These are phyloP conservation scores for Pseudobourletiella spinata DNA, from an alignment of 1,140 invertebrate species.

Conservation along the genomic window DNA sequence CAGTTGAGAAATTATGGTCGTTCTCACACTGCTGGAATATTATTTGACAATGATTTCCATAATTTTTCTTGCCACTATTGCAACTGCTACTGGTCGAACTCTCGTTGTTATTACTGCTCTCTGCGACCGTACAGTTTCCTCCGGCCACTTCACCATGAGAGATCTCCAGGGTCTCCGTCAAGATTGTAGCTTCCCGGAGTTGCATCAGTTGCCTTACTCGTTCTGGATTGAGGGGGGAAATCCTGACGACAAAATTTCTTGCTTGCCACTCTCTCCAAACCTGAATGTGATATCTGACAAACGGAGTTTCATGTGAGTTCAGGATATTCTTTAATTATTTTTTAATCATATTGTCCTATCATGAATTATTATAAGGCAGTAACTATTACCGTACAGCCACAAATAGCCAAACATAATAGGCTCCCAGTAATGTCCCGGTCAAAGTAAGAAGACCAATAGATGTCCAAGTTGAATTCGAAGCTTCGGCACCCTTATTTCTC, in stretches of 20 bases:
- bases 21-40: too few relatives aligned
- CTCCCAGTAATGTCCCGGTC: constrained; percentile 31
- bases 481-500: neutral
- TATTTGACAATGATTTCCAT: too few relatives aligned
- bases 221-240: constrained; percentile 20
- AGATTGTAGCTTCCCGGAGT: neutral
- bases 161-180: too few relatives aligned
- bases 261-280: constrained; percentile 31
- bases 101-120: too few relatives aligned
- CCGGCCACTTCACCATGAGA: too few relatives aligned
- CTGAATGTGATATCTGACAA: constrained; percentile 25
- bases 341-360: too few relatives aligned
- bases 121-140: too few relatives aligned
- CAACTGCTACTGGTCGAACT: too few relatives aligned
- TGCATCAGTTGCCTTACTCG: neutral
- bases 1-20: too few relatives aligned
- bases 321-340: too few relatives aligned
- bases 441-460: constrained; percentile 29
- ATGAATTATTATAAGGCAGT: neutral
- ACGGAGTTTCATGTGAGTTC: neutral
- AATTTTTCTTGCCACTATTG: neutral
- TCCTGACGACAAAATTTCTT: constrained; percentile 30
- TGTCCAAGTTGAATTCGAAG: constrained; percentile 34
- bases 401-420: constrained; percentile 35
- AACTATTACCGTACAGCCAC: constrained; percentile 19